Conservation (phyloP, 2,113 vertebrate species). For the Numida meleagris region DNA sequence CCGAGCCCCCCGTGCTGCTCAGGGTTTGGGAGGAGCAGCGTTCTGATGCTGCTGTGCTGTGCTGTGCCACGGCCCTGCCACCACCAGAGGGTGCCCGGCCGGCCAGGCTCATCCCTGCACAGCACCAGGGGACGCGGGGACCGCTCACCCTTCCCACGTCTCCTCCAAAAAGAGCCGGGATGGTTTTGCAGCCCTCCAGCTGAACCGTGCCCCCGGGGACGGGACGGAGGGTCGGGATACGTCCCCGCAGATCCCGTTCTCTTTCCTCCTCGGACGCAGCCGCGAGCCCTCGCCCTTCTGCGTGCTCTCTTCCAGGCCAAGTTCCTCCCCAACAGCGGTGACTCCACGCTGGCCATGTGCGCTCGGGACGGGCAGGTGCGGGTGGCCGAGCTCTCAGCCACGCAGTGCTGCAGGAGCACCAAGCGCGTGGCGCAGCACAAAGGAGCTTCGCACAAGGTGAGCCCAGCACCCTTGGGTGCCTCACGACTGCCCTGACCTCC, state of each 20-base stretch:
- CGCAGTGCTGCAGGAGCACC: slow-evolving; percentile 95
- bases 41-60: rapidly evolving
- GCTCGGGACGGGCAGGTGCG: slow-evolving; percentile 94
- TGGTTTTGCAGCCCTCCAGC: rapidly evolving
- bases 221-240: no score
- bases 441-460: slow-evolving; percentile 94
- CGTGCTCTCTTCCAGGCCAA: slow-evolving; percentile 82
- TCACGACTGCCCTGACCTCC: rapidly evolving
- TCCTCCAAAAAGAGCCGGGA: background rate
- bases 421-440: slow-evolving; percentile 96
- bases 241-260: rapidly evolving
- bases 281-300: background rate
- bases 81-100: background rate
- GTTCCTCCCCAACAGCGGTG: slow-evolving; percentile 96
- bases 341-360: slow-evolving; percentile 95
- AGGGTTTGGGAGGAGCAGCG: no score
- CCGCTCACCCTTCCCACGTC: background rate
- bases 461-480: background rate
- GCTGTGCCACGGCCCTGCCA: background rate
- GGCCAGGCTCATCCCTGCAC: rapidly evolving
- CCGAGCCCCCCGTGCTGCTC: no score
- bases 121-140: rapidly evolving
- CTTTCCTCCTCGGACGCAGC: rapidly evolving
- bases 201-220: no score
- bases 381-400: slow-evolving; percentile 93